These are phyloP conservation scores for Exephanes ischioxanthus DNA, from an alignment of 2,888 invertebrate genomes.

Conservation along the genomic window DNA sequence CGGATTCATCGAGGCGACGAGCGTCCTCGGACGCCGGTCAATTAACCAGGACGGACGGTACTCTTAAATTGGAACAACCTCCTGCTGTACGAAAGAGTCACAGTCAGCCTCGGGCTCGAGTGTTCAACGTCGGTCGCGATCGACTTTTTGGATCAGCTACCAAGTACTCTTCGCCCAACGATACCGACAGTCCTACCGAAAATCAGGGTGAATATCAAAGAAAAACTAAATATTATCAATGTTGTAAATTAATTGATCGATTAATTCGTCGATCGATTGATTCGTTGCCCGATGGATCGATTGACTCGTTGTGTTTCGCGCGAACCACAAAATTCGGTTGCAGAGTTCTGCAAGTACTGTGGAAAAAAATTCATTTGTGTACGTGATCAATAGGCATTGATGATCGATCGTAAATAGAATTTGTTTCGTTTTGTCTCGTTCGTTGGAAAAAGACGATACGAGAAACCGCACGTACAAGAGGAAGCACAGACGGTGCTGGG, in stretches of 20 bases:
- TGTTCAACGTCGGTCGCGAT: slow-evolving; percentile 43
- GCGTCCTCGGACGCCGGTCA: slow-evolving; percentile 7
- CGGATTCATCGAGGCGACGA: slow-evolving; percentile 12
- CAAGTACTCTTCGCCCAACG: slow-evolving; percentile 52
- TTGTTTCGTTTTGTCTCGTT: background rate
- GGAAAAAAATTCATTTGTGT: background rate
- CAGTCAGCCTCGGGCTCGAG: slow-evolving; percentile 23
- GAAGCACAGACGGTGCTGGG: slow-evolving; percentile 72
- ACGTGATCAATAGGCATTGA: background rate
- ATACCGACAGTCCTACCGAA: slow-evolving; percentile 57
- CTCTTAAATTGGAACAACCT: slow-evolving; percentile 7
- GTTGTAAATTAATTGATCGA: background rate
- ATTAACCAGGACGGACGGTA: background rate
- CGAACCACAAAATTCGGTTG: background rate
- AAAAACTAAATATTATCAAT: background rate
- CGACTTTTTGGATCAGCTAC: slow-evolving; percentile 26
- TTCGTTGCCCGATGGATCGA: too few relatives aligned
- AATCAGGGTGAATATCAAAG: slow-evolving; percentile 47
- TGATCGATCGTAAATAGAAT: background rate
- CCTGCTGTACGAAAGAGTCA: slow-evolving; percentile 19
- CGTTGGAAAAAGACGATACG: slow-evolving; percentile 1
- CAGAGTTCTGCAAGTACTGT: background rate
- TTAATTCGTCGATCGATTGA: too few relatives aligned
- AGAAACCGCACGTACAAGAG: slow-evolving; percentile 58
- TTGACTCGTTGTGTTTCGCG: background rate